Base-by-base conservation (phyloP, 2,888 invertebrate species). In the Xanthia togata region DNA sequence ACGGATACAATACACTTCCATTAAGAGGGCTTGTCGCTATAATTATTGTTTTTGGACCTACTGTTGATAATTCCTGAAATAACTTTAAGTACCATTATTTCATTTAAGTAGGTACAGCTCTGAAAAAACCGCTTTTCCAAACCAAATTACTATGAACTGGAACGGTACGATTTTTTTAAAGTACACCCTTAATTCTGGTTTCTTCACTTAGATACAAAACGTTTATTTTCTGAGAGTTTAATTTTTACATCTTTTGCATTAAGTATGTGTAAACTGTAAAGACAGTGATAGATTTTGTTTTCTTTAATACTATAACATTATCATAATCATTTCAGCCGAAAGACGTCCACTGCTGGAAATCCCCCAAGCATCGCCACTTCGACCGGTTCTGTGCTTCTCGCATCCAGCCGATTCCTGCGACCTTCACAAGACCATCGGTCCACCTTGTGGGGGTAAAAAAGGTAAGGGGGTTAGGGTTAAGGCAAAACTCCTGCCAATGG, bases 1-100 rank as follows among this genome's bases (percentile, higher is more conserved):
- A 44, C n/a, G 69, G 23, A 70, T 76, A 84, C 83, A 84, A 78
- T 78, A 76, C 70, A 73, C 31, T 81, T 78, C 78, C 83, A 84
- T 84, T 84, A 81, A 31, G 64, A 62, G 73, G 26, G 2, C 65
- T 60, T 70, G 81, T 78, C 47, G 41, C 60, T 57, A 44, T 78
- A 84, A 84, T 31, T 31, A 9, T 78, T 81, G 69, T 53, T 73
- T 72, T 70, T 35, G 59, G 38, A 38, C 62, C 68, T 26, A 38
- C 35, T 9, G 35, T 57, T 74, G 70, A 59, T 53, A 68, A 69
- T 9, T 50, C 9, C 35, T 17, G 47, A 63, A 76, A 68, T 71
- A 76, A 63, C 67, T 9, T 53, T 14, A n/a, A n/a, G n/a, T n/a
- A 26, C 50, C n/a, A 1, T 23, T 35, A 50, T 67, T 62, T 70